phyloP scores from a whole-genome alignment of 2,888 invertebrate genomes.

The Morpho helenor region DNA sequence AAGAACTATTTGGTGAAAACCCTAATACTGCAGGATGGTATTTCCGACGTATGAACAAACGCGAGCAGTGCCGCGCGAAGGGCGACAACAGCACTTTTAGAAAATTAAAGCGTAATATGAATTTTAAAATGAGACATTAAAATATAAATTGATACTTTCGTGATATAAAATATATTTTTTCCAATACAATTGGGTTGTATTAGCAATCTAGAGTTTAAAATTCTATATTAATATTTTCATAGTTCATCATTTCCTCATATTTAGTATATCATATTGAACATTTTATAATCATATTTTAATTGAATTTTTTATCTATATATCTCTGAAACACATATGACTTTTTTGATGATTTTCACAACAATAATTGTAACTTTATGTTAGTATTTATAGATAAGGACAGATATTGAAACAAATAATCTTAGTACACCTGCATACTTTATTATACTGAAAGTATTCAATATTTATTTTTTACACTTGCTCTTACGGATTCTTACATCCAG shows the following conservation, averaged over 20 bases:
- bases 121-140: conserved; percentile 61
- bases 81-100: conserved; percentile 55
- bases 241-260: background rate
- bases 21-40: conserved; percentile 67
- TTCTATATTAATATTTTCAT: background rate
- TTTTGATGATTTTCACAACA: too few relatives aligned
- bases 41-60: conserved; percentile 65
- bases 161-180: conserved; percentile 1
- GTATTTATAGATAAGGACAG: background rate
- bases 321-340: too few relatives aligned
- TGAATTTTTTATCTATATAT: too few relatives aligned
- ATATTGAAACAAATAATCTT: conserved; percentile 11
- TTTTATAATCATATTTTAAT: conserved; percentile 5
- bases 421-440: conserved; percentile 14
- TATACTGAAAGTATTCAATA: conserved; percentile 18
- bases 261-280: background rate
- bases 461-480: conserved; percentile 29
- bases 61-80: conserved; percentile 66
- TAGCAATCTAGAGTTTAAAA: background rate
- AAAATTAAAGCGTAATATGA: conserved; percentile 56
- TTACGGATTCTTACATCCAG: conserved; percentile 51
- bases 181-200: background rate
- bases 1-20: conserved; percentile 54
- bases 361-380: too few relatives aligned
- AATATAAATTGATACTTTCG: background rate